These are phyloP conservation scores for Pocota personata DNA, from an alignment of 2,888 invertebrate genomes.

Conservation along the genomic window DNA sequence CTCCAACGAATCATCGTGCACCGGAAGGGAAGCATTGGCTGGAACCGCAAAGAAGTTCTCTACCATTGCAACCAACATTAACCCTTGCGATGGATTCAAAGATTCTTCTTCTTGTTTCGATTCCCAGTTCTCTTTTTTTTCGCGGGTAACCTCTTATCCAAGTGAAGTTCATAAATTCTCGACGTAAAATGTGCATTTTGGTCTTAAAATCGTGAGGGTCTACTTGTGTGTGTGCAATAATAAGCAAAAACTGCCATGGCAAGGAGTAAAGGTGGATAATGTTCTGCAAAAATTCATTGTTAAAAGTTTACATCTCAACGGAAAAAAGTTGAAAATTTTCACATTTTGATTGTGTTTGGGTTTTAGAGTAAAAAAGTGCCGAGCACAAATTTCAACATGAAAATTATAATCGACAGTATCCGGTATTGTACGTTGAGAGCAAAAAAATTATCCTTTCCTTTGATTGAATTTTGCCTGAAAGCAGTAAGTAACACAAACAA, in stretches of 20 bases:
- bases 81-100: constrained; percentile 48
- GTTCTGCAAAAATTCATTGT: constrained; percentile 64
- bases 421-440: not conserved
- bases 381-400: not conserved
- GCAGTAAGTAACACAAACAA: not conserved
- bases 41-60: constrained; percentile 32
- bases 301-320: constrained; percentile 64
- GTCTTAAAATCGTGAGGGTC: constrained; percentile 9
- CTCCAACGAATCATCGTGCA: constrained; percentile 9
- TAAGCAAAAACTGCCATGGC: constrained; percentile 12
- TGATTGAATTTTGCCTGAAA: not conserved
- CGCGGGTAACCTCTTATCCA: not conserved
- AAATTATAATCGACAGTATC: constrained; percentile 1
- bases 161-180: constrained; percentile 51
- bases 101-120: constrained; percentile 29
- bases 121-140: not conserved
- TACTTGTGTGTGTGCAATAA: constrained; percentile 1
- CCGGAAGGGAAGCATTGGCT: not conserved
- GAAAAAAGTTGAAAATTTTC: constrained; percentile 56
- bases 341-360: constrained; percentile 25
- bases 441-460: not conserved
- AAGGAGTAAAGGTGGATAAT: constrained; percentile 28
- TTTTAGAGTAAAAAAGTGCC: not conserved
- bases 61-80: constrained; percentile 46
- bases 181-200: constrained; percentile 21